phyloP scores from a whole-genome alignment of 92 coral and sea anemone genomes.

The Siderastrea radians region DNA sequence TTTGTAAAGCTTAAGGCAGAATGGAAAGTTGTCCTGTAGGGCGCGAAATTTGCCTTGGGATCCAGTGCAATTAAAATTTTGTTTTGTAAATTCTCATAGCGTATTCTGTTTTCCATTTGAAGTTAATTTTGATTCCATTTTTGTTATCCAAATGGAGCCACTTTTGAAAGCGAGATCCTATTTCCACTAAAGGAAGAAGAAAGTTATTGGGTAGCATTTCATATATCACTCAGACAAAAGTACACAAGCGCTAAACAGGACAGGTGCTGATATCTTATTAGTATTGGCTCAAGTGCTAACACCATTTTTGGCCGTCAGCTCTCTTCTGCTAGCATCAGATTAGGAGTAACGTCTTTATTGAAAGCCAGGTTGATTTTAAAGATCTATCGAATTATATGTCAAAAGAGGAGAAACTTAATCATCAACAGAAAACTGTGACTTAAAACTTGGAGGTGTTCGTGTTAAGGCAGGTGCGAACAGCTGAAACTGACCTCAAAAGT shows the following conservation, averaged over 20 bases:
- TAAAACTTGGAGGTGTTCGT: background rate
- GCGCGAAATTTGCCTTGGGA: background rate
- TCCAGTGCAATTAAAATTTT: background rate
- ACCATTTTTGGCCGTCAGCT: background rate
- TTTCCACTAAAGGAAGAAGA: background rate
- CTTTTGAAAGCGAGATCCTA: background rate
- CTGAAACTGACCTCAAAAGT: background rate
- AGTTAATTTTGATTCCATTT: background rate
- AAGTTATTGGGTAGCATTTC: background rate
- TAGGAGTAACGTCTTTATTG: background rate
- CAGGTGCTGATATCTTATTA: background rate
- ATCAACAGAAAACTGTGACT: background rate
- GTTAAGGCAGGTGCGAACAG: background rate
- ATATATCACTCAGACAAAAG: background rate
- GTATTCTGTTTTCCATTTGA: background rate
- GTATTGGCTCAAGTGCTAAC: background rate
- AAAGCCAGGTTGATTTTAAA: too few relatives aligned
- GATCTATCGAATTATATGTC: background rate
- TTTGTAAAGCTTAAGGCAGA: background rate
- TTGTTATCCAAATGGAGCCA: background rate
- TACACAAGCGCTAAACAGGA: conserved; percentile 7
- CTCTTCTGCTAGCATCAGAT: background rate
- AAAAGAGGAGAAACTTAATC: background rate
- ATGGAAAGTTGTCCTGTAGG: background rate
- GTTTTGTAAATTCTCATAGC: background rate